Evolutionary conservation across 2,797 vertebrate genomes (phyloP).

Genomic region (Podarcis lilfordi): DNA sequence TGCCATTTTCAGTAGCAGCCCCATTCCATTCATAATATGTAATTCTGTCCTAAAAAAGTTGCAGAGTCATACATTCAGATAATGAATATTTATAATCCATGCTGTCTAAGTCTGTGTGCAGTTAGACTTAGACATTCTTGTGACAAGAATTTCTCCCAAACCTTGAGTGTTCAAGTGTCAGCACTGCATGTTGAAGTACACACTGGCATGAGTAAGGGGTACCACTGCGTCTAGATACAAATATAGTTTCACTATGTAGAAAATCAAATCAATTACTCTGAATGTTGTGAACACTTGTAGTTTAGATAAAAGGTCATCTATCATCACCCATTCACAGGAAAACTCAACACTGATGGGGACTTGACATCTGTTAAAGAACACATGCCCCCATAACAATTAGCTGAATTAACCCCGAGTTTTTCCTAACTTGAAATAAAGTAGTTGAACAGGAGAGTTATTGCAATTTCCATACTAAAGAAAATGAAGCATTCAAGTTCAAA

Average conservation of each 20-base stretch:
- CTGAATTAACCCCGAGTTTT: neutral
- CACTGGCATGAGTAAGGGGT: neutral
- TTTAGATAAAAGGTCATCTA: neutral
- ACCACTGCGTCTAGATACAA: neutral
- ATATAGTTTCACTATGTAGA: neutral
- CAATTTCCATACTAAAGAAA: conserved; percentile 31
- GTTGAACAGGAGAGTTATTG: neutral
- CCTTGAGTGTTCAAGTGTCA: neutral
- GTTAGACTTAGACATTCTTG: neutral
- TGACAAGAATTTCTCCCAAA: neutral
- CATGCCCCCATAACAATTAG: neutral
- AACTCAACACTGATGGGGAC: neutral
- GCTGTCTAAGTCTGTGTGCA: neutral
- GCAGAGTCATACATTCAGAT: neutral
- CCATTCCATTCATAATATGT: neutral
- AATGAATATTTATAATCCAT: neutral
- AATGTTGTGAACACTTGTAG: neutral
- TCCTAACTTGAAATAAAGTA: conserved; percentile 5
- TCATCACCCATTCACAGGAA: conserved; percentile 4
- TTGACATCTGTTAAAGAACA: neutral
- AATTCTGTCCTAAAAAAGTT: neutral
- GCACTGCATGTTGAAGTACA: neutral
- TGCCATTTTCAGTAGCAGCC: neutral
- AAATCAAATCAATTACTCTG: neutral
- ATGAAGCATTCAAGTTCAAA: neutral